Evolutionary conservation across 2,888 invertebrate genomes (phyloP), one percentile per base, ranked within the genome.

Genomic region (Sphaeridia pumilis): DNA sequence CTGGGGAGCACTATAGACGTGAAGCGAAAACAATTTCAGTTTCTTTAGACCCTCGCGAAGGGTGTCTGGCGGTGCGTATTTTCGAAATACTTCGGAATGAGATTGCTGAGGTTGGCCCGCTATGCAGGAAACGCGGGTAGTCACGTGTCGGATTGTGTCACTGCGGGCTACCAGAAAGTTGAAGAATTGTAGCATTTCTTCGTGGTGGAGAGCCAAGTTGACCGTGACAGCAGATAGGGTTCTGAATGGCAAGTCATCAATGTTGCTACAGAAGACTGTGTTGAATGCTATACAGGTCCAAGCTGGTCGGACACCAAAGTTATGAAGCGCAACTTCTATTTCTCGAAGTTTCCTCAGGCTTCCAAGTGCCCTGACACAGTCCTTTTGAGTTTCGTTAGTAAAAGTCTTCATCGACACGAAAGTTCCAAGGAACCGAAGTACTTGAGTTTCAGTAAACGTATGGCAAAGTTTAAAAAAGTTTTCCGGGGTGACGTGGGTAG

Each of bases 281-380:
- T 53, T 53, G 31, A 53, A 53, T 2, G 52, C 46, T 41, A 41
- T 31, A 25, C 46, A 52, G 12, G 24, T 25, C 46, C 46, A 46
- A 3, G 36, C 17, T 17, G 10, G 20, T 7, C 52, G 34, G 17
- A 43, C 28, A 12, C 54, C 53, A 54, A 64, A 60, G 22, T 45
- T 54, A 20, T 55, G 46, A 42, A 64, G 52, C 28, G 55, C 57
- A 41, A 64, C 50, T 50, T 64, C 59, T n/a, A 64, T 47, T 20
- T 49, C 46, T 28, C 56, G 52, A 10, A 64, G 45, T 35, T 49
- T 55, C 35, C 56, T 56, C 12, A 64, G 35, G 25, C 47, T 50
- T n/a, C 53, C 47, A n/a, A 57, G 48, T 4, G 24, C 20, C 14
- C 25, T 35, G 7, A 47, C 28, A 25, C 52, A 49, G 7, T 49